Conservation (phyloP, 2,888 invertebrate genomes). For the Brachyptera risi region DNA sequence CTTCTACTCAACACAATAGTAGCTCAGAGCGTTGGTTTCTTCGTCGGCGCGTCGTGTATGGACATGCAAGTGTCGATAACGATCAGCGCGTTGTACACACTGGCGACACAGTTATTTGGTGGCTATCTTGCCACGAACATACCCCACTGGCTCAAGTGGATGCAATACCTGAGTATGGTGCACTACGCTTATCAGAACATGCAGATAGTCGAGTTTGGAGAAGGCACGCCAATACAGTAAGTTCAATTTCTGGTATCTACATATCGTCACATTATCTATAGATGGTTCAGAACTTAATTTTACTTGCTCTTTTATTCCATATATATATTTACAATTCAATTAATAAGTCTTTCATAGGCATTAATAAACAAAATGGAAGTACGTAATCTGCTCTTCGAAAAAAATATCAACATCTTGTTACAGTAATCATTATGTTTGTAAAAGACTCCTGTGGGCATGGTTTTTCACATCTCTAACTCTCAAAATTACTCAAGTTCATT, state of each 20-base stretch:
- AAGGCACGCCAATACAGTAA: slow-evolving; percentile 65
- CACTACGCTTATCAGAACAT: slow-evolving; percentile 78
- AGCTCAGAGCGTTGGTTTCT: slow-evolving; percentile 72
- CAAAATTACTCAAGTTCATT: neutral
- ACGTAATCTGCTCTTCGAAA: too few relatives aligned
- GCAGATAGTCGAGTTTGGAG: slow-evolving; percentile 72
- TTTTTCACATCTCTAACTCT: neutral
- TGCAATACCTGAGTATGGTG: slow-evolving; percentile 70
- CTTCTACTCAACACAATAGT: slow-evolving; percentile 67
- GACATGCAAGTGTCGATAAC: slow-evolving; percentile 75
- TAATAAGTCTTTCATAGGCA: too few relatives aligned
- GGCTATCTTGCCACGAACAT: slow-evolving; percentile 70
- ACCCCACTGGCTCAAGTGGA: slow-evolving; percentile 69
- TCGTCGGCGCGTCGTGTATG: slow-evolving; percentile 72
- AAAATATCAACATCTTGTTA: too few relatives aligned
- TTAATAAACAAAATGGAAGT: too few relatives aligned
- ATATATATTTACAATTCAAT: too few relatives aligned
- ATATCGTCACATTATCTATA: too few relatives aligned
- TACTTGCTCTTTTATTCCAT: too few relatives aligned
- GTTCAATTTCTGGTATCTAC: too few relatives aligned
- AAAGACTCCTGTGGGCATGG: too few relatives aligned
- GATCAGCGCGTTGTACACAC: slow-evolving; percentile 68
- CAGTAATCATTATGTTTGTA: too few relatives aligned
- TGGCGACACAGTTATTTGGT: slow-evolving; percentile 72
- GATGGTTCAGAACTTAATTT: too few relatives aligned